These are phyloP conservation scores for Palaemon carinicauda DNA, from an alignment of 1,140 invertebrate species.

Conservation along the genomic window DNA sequence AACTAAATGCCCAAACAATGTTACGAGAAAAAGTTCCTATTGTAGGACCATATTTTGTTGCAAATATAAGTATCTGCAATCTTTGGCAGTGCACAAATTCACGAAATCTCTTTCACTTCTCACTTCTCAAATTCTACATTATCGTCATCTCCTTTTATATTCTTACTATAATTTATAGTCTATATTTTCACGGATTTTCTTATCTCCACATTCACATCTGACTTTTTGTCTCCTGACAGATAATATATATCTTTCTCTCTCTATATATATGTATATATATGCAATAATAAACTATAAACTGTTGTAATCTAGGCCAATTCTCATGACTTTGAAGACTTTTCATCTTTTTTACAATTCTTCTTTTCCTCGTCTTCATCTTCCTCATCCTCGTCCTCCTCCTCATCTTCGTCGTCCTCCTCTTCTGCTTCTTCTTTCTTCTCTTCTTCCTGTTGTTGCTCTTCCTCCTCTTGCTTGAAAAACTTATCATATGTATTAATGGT, in stretches of 20 bases:
- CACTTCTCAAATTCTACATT: too few relatives aligned
- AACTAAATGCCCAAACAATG: background rate
- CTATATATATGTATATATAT: background rate
- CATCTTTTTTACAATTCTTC: background rate
- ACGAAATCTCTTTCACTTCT: too few relatives aligned
- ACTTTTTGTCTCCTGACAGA: background rate
- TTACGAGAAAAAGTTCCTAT: too few relatives aligned
- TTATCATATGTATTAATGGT: slow-evolving; percentile 52
- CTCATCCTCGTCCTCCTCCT: slow-evolving; percentile 42
- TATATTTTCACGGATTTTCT: background rate
- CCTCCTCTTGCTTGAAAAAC: slow-evolving; percentile 54
- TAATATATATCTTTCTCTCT: background rate
- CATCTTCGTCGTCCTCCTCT: slow-evolving; percentile 39
- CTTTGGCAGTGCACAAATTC: too few relatives aligned
- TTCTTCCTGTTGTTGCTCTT: slow-evolving; percentile 44
- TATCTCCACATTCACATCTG: background rate
- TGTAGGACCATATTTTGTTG: too few relatives aligned
- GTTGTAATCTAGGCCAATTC: background rate
- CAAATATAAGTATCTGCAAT: too few relatives aligned
- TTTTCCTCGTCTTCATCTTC: slow-evolving; percentile 33
- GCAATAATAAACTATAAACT: background rate
- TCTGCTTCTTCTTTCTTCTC: slow-evolving; percentile 23
- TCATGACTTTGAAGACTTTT: slow-evolving; percentile 38
- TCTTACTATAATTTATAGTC: too few relatives aligned
- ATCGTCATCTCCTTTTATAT: too few relatives aligned